Base-by-base conservation (phyloP, 2,113 vertebrate genomes). In the Macquaria ambigua region DNA sequence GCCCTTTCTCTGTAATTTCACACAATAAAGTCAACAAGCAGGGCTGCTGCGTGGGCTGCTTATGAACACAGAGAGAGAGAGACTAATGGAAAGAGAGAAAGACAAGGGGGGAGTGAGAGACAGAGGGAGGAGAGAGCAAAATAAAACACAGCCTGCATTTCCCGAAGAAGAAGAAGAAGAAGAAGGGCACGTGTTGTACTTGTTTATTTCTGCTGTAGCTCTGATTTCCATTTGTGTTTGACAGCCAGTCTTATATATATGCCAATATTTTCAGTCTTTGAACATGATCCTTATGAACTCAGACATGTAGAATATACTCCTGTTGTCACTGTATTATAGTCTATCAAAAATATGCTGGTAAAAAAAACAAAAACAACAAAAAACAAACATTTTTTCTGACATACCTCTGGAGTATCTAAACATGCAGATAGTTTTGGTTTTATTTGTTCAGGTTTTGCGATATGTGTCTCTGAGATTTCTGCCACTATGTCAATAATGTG, bases 41-140 rank as follows among this genome's bases (percentile, higher is more conserved):
- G 68, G 64, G 84, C 81, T 74, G 82, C 87, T 88, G 91, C 87
- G 92, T 94, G 93, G 93, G 93, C 89, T 72, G 86, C 79, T 81
- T 77, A 53, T 85, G 78, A 88, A 82, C 83, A 86, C 81, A 88
- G 81, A 77, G 79, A n/a, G n/a, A 84, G 79, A 85, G 67, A 34
- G 64, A 82, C 41, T 83, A 77, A 87, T 90, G 79, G 82, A 85
- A 79, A 58, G 70, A 83, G 34, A 88, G 82, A 25, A 77, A 83
- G 64, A 74, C 28, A n/a, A 62, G 46, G 67, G 52, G 61, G 82
- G 84, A 72, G 77, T 59, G 68, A 84, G 67, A 83, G 87, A 87
- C 53, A 28, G 74, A 79, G 63, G 67, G 78, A 86, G 79, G 78
- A 69, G 56, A 46, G 77, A 85, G 55, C 18, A 66, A 86, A 69